A percentile compares a stretch with the other conserved stretches of the same genome.
phyloP scores from a whole-genome alignment of 2,888 invertebrate species.

The Scaeva pyrastri region DNA sequence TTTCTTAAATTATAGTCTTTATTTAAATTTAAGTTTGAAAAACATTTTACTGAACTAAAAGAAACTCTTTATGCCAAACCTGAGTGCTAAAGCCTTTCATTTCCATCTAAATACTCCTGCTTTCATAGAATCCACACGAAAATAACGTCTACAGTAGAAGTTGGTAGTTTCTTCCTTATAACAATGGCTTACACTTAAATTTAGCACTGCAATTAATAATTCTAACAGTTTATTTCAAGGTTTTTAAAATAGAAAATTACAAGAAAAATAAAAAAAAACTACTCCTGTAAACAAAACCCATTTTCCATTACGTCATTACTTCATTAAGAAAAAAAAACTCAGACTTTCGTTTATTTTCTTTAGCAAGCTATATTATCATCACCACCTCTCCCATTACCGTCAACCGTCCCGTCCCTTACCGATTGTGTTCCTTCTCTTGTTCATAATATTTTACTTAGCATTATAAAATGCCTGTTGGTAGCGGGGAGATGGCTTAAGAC shows the following conservation, averaged over 20 bases:
- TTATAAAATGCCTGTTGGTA: slow-evolving; percentile 10
- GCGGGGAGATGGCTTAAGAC: slow-evolving; percentile 3
- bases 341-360: slow-evolving; percentile 39
- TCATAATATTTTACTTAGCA: slow-evolving; percentile 28
- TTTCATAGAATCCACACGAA: neutral
- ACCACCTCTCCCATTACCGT: neutral
- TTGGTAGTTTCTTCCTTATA: neutral
- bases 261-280: slow-evolving; percentile 4
- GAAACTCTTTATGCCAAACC: no score
- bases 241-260: slow-evolving; percentile 54
- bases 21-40: no score
- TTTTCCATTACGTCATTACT: slow-evolving; percentile 54
- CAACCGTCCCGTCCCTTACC: neutral
- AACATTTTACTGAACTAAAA: no score
- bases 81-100: neutral
- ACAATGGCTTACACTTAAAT: slow-evolving; percentile 41
- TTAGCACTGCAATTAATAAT: slow-evolving; percentile 64
- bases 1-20: no score
- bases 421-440: neutral
- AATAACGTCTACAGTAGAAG: neutral
- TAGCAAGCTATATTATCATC: slow-evolving; percentile 9
- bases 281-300: slow-evolving; percentile 46
- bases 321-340: slow-evolving; percentile 44
- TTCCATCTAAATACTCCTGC: neutral
- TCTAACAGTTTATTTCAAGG: slow-evolving; percentile 43